Evolutionary conservation across 2,888 invertebrate species (phyloP), one percentile per base, ranked within the genome.

Genomic region (Drosophila ustulata): DNA sequence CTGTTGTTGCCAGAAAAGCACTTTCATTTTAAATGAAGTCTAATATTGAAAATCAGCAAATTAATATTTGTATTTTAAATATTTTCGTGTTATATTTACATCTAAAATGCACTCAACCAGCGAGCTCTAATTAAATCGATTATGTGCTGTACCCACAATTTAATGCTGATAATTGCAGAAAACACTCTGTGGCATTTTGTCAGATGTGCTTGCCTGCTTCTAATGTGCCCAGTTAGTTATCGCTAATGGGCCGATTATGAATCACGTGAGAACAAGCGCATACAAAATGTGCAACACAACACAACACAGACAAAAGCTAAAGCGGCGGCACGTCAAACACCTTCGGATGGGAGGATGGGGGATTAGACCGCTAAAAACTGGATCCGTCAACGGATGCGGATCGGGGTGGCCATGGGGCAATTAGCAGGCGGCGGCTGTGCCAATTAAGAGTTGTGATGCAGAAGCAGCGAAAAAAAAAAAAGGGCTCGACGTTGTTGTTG

Each of bases 361-460:
- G 34, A 46, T 37, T 25, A 28, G 28, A 25, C 45, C 30, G 13
- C 8, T 18, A 6, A 18, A 30, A 63, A 43, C 46, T 57, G 11
- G 41, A 39, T 46, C n/a, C 25, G 51, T 39, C 30, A 7, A 30
- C 30, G 30, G 30, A 41, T 34, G 4, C 8, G 55, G 46, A 55
- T 26, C 39, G 39, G 47, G 46, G 52, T 57, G 52, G 53, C 58
- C 57, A 45, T 55, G 26, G 41, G 45, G 45, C 78, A 82, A 80
- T 82, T 85, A 82, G 77, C 75, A 64, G 66, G 47, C 75, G 65
- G 64, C 51, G 67, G 47, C 66, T 81, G 50, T 32, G 58, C 55
- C 71, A 79, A 84, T 82, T 81, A 81, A 74, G 68, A 61, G 59
- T 26, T 8, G 47, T 56, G 66, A 63, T 64, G 18, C 18, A 18